Evolutionary conservation across 2,113 vertebrate species (phyloP), one percentile per base, ranked within the genome.

Genomic region (Tetrax tetrax): DNA sequence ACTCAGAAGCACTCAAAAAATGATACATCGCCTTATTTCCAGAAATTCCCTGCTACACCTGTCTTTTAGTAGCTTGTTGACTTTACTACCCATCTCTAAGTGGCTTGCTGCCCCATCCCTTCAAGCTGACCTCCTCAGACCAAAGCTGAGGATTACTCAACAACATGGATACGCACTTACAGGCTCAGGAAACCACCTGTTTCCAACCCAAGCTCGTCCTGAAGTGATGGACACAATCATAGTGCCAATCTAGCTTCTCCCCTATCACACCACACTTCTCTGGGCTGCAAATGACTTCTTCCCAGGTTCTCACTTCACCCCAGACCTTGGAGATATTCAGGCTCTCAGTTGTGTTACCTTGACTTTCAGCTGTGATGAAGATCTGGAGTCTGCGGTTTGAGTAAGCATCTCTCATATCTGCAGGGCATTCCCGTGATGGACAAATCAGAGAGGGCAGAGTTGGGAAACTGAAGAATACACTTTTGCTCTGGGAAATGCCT

Each of bases 231-330:
- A 71, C 53, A 43, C 57, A 59, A 43, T 16, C 17, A 47, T 0
- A 54, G 10, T 3, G 10, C 13, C 75, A 90, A 23, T 7, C 27
- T 8, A 45, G 38, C 38, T 60, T 70, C 37, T 59, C 31, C 25
- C 9, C 17, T 25, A 72, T 5, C 22, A 45, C 0, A 0, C n/a
- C n/a, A n/a, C n/a, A n/a, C 48, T 64, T 41, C 25, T 45, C 28
- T 38, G 43, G 13, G 21, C 33, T 45, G 45, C 33, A 83, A 69
- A 45, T 2, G 1, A 72, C 24, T 78, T 68, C 29, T 78, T 68
- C 29, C 15, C 54, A 84, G 35, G 41, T 16, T 89, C 86, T 65
- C 53, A 72, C 35, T 69, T 60, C 38, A 76, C 21, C 54, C 22
- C 10, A 90, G 45, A 41, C 53, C 54, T 29, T 27, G 15, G 35